Evolutionary conservation across 1,140 invertebrate species (phyloP).

Genomic region (Choristoneura fumiferana): DNA sequence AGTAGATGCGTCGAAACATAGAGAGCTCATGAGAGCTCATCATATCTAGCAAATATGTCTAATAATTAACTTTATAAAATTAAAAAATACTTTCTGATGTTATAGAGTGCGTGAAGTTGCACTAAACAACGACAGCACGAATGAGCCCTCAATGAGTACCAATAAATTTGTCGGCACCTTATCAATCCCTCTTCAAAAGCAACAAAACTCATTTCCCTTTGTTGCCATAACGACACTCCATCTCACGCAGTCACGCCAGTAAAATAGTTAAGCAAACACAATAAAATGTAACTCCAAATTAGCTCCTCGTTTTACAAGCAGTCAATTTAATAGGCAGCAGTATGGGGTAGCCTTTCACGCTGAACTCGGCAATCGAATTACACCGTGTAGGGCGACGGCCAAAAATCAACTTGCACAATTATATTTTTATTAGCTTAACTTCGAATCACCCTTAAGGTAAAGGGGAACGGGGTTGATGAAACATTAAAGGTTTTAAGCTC

Average conservation of each 20-base stretch:
- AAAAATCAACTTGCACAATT: slow-evolving; percentile 19
- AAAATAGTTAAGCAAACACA: slow-evolving; percentile 70
- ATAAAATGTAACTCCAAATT: slow-evolving; percentile 75
- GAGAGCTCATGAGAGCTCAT: too few species aligned
- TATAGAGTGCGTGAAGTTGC: too few species aligned
- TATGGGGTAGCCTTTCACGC: slow-evolving; percentile 5
- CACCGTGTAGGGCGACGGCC: background rate
- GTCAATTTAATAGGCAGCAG: slow-evolving; percentile 67
- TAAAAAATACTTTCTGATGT: too few species aligned
- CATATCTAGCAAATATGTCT: too few species aligned
- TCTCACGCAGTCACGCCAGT: slow-evolving; percentile 36
- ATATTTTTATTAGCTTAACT: slow-evolving; percentile 13
- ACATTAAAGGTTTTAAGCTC: too few species aligned
- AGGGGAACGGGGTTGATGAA: slow-evolving; percentile 10
- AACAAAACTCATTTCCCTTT: background rate
- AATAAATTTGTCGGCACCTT: too few species aligned
- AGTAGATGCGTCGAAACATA: too few species aligned
- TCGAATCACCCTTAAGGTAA: background rate
- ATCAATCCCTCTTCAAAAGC: background rate
- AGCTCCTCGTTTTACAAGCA: slow-evolving; percentile 75
- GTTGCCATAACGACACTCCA: background rate
- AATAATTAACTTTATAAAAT: too few species aligned
- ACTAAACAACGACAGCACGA: too few species aligned
- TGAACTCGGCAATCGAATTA: slow-evolving; percentile 8
- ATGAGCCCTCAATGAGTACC: too few species aligned